Conservation (phyloP, 2,888 invertebrate species). For the Pristionchus entomophagus region DNA sequence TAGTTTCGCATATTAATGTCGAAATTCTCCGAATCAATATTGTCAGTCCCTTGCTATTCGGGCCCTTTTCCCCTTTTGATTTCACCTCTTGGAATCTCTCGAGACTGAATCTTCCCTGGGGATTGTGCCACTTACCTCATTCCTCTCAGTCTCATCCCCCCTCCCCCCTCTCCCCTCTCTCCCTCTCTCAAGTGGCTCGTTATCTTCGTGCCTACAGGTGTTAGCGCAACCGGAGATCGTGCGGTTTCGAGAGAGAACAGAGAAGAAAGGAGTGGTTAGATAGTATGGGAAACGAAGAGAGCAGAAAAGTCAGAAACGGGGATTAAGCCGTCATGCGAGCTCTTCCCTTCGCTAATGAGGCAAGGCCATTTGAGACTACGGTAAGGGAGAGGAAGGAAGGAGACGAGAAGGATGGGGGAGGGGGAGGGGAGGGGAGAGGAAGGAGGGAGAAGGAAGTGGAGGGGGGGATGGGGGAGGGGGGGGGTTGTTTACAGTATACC, state of each 20-base stretch:
- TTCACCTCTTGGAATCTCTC: not conserved
- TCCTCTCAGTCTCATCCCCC: not conserved
- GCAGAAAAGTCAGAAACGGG: not conserved
- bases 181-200: constrained; percentile 27
- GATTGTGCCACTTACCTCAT: constrained; percentile 2
- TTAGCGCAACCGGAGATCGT: not conserved
- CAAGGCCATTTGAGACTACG: constrained; percentile 37
- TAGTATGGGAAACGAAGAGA: constrained; percentile 1
- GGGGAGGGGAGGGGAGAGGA: not conserved
- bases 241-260: not conserved
- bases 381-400: not conserved
- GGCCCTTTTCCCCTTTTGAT: not conserved
- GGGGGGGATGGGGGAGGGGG: not conserved
- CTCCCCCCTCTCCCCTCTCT: not conserved
- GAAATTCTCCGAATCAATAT: too few relatives aligned
- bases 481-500: not conserved
- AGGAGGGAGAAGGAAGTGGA: not conserved
- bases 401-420: not conserved
- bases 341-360: constrained; percentile 36
- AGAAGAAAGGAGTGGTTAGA: not conserved
- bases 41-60: too few relatives aligned
- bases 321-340: constrained; percentile 36
- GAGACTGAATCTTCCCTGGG: not conserved
- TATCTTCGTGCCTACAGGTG: constrained; percentile 7
- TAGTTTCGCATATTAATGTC: too few relatives aligned